Base-by-base conservation (phyloP, 2,888 invertebrate species). In the Mellilla xanthometata region DNA sequence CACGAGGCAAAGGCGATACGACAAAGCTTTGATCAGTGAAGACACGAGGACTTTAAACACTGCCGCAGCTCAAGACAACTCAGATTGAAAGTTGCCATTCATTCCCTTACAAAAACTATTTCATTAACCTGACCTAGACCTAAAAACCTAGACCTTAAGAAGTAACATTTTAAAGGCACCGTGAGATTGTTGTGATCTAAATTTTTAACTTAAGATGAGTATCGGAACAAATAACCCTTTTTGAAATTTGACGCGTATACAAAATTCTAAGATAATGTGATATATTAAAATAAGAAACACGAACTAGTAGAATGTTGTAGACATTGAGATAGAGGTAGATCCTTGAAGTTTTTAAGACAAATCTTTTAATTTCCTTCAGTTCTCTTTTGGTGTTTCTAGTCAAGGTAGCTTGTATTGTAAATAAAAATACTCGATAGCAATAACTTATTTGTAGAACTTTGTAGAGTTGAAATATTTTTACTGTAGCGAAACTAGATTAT, bases 201-300 rank as follows among this genome's bases (percentile, higher is more conserved):
- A 24, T n/a, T 3, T 24, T 24, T 1, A 24, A 24, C 6, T 4
- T 4, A 19, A 19, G 3, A 4, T 19, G 3, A 19, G 6, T 19
- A 41, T 41, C 24, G 41, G 9, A 38, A 39, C 33, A 39, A 33
- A 44, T 36, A 32, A 39, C 44, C 33, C 26, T 42, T 7, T 49
- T 49, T 35, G 36, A 51, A 40, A 45, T 45, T 39, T 48, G 49
- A 54, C 55, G 64, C 67, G 70, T 80, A 77, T 82, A 85, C 84
- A 82, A 84, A 58, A 87, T 86, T 87, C 86, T 87, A 87, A 88
- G 75, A 59, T 82, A 79, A 81, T 87, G 86, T 88, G 88, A 88
- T 88, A 88, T 78, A 78, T 72, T 73, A 72, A 65, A 64, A 54
- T 78, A 81, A 77, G 74, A 53, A 59, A 69, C 62, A 66, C 62